Conservation (phyloP, 2,888 invertebrate genomes). For the Arge pagana region DNA sequence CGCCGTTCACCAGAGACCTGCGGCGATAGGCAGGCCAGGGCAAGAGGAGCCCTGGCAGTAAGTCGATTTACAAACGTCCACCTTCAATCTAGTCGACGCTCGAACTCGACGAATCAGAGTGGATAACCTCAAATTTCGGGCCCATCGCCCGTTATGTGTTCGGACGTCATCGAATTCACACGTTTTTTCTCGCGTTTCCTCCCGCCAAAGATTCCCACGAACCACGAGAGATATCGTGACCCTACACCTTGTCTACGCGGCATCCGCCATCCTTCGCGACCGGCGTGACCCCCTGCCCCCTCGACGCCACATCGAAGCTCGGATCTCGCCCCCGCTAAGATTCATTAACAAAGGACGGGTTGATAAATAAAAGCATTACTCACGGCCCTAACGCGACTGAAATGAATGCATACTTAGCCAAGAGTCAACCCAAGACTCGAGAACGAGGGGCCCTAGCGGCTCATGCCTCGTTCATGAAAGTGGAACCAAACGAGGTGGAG, state of each 20-base stretch:
- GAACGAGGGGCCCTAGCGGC: too few relatives aligned
- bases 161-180: too few relatives aligned
- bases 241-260: background rate
- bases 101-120: too few relatives aligned
- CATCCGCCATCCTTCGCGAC: background rate
- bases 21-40: too few relatives aligned
- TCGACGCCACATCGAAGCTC: slow-evolving; percentile 34
- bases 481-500: slow-evolving; percentile 35
- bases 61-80: too few relatives aligned
- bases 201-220: background rate
- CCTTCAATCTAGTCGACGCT: too few relatives aligned
- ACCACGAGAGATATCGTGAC: background rate
- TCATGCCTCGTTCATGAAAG: background rate
- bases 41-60: too few relatives aligned
- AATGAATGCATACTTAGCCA: slow-evolving; percentile 57
- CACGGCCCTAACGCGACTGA: slow-evolving; percentile 49
- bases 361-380: slow-evolving; percentile 59
- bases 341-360: slow-evolving; percentile 56
- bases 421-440: slow-evolving; percentile 41
- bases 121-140: too few relatives aligned
- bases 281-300: background rate
- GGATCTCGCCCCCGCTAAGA: too few relatives aligned
- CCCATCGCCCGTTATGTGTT: too few relatives aligned
- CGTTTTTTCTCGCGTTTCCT: background rate
- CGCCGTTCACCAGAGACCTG: too few relatives aligned